Evolutionary conservation across 2,797 vertebrate genomes (phyloP), one percentile per base, ranked within the genome.

Genomic region (Intellagama lesueurii): DNA sequence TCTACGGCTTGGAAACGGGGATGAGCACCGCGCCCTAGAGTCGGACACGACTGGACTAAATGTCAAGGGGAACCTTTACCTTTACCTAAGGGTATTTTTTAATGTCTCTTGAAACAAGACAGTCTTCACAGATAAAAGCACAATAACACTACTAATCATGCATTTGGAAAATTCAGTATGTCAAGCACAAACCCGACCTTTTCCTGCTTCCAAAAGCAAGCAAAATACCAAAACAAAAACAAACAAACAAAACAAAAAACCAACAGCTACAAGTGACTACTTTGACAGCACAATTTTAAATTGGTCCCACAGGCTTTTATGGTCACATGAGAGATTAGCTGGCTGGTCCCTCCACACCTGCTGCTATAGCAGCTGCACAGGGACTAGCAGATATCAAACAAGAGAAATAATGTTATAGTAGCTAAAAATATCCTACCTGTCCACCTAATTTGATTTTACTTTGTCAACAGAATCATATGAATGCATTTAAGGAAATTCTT

Each of bases 221-320:
- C 8, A 47, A 77, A 77, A 56, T 11, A 56, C 1, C 52, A 9
- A 9, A 56, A 56, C 52, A 56, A 78, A 78, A 83, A 72, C 11
- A 4, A 47, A 40, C 6, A 40, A 76, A 76, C 19, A 91, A 77
- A 85, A 94, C 89, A 92, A 24, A 92, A 91, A 66, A 84, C 85
- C 66, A 17, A 91, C 77, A 0, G 17, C 44, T 76, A 40, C 35
- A 9, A 89, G 49, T 69, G 19, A 68, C 3, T 12, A 76, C 70
- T 81, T 81, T 82, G 52, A 22, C 11, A 52, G 60, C 35, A 75
- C 69, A 35, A 16, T 89, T 89, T 75, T 49, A 89, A 86, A 81
- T 82, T 66, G 78, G 28, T 90, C 84, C 70, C 69, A 77, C 47
- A 40, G 60, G 70, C n/a, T 86, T 86, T 86, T 82, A 73, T 40